phyloP scores from a whole-genome alignment of 2,797 vertebrate genomes.

The Pachyuromys duprasi region DNA sequence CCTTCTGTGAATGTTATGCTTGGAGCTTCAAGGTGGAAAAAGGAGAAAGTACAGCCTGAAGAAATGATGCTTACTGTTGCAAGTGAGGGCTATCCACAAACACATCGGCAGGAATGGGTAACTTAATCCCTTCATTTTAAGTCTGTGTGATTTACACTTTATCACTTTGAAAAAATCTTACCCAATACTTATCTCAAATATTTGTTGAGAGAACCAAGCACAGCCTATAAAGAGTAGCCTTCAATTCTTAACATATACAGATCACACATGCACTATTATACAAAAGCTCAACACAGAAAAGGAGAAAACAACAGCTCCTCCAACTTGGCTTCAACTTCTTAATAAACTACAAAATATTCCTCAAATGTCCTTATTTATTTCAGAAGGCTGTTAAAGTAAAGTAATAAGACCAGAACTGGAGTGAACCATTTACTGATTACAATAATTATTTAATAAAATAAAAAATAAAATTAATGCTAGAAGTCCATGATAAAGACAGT shows the following conservation, averaged over 20 bases:
- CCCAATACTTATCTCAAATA: constrained; percentile 49
- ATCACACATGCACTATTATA: constrained; percentile 49
- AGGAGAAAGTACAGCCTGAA: neutral
- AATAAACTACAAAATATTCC: constrained; percentile 39
- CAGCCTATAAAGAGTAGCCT: constrained; percentile 50
- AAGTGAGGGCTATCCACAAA: constrained; percentile 1
- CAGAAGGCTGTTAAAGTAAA: constrained; percentile 54
- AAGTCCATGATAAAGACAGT: constrained; percentile 40
- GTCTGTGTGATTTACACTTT: constrained; percentile 45
- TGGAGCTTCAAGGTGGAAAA: constrained; percentile 14
- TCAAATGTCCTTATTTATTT: neutral
- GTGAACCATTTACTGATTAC: constrained; percentile 13
- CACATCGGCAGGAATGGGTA: neutral
- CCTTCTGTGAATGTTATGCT: neutral
- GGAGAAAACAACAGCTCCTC: constrained; percentile 35
- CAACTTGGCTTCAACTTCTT: constrained; percentile 39
- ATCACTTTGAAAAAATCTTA: constrained; percentile 27
- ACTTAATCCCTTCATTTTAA: constrained; percentile 45
- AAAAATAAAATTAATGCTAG: constrained; percentile 50
- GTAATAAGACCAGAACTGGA: neutral
- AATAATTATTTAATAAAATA: constrained; percentile 33
- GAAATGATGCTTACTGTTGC: neutral
- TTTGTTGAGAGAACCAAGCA: constrained; percentile 52
- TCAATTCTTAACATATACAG: constrained; percentile 46
- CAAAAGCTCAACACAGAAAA: constrained; percentile 45